Percentiles rank a stretch among this genome's conserved stretches.
phyloP scores from a whole-genome alignment of 92 coral and sea anemone species.

The Siderastrea radians region DNA sequence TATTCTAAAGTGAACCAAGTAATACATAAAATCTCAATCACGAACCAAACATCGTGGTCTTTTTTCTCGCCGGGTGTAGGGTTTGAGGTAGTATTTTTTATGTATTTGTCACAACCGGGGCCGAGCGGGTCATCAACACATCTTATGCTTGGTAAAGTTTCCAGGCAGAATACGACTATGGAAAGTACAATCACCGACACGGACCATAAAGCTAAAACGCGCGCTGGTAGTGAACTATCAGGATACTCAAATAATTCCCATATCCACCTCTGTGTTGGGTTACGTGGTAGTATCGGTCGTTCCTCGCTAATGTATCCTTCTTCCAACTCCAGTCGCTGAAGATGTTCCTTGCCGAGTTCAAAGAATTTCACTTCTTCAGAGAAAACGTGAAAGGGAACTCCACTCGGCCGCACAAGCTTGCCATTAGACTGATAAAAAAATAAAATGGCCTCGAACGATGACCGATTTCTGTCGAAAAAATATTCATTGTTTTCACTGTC shows the following conservation, averaged over 20 bases:
- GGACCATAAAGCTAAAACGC: conserved; percentile 91
- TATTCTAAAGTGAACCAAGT: conserved; percentile 96
- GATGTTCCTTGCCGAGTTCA: conserved; percentile 82
- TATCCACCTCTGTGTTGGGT: conserved; percentile 75
- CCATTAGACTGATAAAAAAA: conserved; percentile 95
- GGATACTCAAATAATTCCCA: conserved; percentile 98
- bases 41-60: conserved; percentile 58
- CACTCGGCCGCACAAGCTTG: conserved; percentile 89
- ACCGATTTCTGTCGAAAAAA: conserved; percentile 98
- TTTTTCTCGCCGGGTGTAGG: conserved; percentile 11
- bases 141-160: conserved; percentile 83
- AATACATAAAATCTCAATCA: conserved; percentile 91
- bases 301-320: conserved; percentile 83
- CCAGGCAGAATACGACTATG: conserved; percentile 93
- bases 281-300: conserved; percentile 74
- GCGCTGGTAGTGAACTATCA: conserved; percentile 88
- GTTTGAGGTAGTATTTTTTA: conserved; percentile 6
- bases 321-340: conserved; percentile 78
- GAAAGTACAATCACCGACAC: conserved; percentile 85
- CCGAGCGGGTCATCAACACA: conserved; percentile 56
- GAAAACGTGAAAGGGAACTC: conserved; percentile 90
- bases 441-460: conserved; percentile 97
- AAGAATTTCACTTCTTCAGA: conserved; percentile 91
- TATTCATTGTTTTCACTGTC: conserved; percentile 85
- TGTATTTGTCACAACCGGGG: conserved; percentile 52